A percentile compares a stretch with the other conserved stretches of the same genome.
Evolutionary conservation across 2,797 vertebrate species (phyloP).

Genomic region (Calcarius lapponicus): DNA sequence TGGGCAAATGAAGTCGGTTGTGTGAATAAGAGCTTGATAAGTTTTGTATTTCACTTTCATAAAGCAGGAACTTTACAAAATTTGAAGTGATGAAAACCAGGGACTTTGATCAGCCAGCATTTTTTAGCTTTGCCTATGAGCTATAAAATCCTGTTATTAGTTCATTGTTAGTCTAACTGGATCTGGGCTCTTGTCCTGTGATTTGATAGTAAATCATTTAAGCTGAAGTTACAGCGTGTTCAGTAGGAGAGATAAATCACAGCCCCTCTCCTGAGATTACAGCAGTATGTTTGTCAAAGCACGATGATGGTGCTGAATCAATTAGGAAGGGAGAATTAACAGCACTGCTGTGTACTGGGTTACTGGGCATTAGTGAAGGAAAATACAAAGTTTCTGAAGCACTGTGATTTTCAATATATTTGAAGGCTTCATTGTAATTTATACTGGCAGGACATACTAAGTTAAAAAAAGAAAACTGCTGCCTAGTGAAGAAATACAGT

Average conservation of each 20-base stretch:
- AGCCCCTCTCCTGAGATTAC: not conserved
- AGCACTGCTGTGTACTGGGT: not conserved
- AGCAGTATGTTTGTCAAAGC: not conserved
- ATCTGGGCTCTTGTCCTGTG: not conserved
- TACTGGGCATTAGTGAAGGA: not conserved
- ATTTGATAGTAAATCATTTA: constrained; percentile 9
- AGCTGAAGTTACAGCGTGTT: not conserved
- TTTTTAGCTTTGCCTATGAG: not conserved
- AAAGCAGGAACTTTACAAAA: not conserved
- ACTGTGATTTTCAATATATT: not conserved
- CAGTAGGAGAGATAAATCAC: constrained; percentile 29
- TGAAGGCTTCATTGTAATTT: not conserved
- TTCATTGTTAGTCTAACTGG: not conserved
- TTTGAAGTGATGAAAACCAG: not conserved
- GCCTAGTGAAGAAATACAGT: not conserved
- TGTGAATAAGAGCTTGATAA: not conserved
- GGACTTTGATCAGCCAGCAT: not conserved
- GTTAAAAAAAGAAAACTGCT: not conserved
- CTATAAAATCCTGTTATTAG: not conserved
- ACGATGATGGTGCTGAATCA: not conserved
- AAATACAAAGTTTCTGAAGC: not conserved
- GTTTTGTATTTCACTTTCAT: not conserved
- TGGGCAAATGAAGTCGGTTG: not conserved
- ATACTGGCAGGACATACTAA: not conserved
- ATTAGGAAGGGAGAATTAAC: not conserved